Evolutionary conservation across 2,797 vertebrate species (phyloP), one percentile per base, ranked within the genome.

Genomic region (Taeniopygia guttata): DNA sequence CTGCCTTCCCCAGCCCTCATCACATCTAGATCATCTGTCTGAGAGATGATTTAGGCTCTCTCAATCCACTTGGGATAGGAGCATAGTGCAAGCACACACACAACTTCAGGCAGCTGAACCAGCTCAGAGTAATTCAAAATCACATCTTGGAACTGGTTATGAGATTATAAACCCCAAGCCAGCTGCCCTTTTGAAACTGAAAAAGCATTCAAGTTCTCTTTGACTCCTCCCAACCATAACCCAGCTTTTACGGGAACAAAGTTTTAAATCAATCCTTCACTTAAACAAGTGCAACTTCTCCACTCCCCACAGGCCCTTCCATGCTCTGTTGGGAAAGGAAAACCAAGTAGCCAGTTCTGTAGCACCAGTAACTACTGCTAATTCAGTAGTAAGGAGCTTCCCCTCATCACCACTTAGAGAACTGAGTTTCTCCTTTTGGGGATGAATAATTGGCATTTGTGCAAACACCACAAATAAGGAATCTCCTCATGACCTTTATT

Each of bases 21-120:
- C 55, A 22, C 59, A 20, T 16, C 60, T 9, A 17, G 6, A 11
- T 15, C 43, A 27, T 9, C 62, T 3, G 2, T 19, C 84, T 14
- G 5, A 4, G 2, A 32, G 21, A 55, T 3, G 34, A 63, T 27
- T 52, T 7, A 42, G 42, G 49, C 27, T 16, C 52, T 15, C 73
- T 16, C 38, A 1, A 27, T 63, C 18, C 38, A 27, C 36, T 11
- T 11, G n/a, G 21, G 60, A n/a, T 1, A 0, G 62, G 60, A 30
- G 16, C 19, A n/a, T 0, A 0, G 22, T 1, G 42, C 5, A 58
- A 60, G 51, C 58, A 20, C 0, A 0, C 0, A 0, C 43, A 11
- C 16, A 17, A 7, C 30, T 43, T 49, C 45, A 43, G 36, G 13
- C 11, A 38, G 72, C 72, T 55, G n/a, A 91, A 21, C 19, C 55